Percentiles rank a stretch among this genome's conserved stretches.
Evolutionary conservation across 2,888 invertebrate genomes (phyloP).

Genomic region (Xestia xanthographa): DNA sequence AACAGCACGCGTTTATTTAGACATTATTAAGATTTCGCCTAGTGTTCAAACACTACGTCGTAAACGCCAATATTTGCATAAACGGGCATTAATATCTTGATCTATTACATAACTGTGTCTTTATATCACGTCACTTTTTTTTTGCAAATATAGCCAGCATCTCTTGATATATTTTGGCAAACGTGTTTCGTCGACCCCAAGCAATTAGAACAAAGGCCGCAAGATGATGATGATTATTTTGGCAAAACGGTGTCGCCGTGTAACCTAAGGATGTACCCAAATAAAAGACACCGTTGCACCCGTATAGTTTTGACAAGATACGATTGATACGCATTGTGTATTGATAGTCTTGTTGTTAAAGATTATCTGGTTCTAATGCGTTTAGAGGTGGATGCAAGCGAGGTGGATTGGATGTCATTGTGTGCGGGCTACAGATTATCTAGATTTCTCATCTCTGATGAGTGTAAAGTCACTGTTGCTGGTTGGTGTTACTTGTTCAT

Average conservation of each 20-base stretch:
- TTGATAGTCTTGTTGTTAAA: conserved; percentile 67
- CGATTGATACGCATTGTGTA: conserved; percentile 75
- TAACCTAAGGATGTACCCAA: conserved; percentile 45
- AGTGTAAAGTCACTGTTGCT: not conserved
- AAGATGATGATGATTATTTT: not conserved
- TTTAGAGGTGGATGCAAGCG: conserved; percentile 16
- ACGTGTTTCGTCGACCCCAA: not conserved
- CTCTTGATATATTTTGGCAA: not conserved
- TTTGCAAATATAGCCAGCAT: not conserved
- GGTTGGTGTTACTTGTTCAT: not conserved
- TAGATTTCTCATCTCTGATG: not conserved
- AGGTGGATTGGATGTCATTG: not conserved
- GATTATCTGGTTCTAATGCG: conserved; percentile 55
- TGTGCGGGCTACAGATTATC: conserved; percentile 21
- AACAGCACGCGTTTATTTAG: not conserved
- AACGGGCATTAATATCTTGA: not conserved
- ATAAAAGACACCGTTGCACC: conserved; percentile 65
- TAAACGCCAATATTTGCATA: not conserved
- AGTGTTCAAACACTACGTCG: not conserved
- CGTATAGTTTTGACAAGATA: conserved; percentile 77
- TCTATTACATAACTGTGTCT: not conserved
- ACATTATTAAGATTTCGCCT: not conserved
- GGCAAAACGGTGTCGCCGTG: not conserved
- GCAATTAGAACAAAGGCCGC: not conserved
- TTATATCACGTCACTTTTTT: not conserved